Conservation (phyloP, 2,113 vertebrate genomes). For the Peromyscus californicus region DNA sequence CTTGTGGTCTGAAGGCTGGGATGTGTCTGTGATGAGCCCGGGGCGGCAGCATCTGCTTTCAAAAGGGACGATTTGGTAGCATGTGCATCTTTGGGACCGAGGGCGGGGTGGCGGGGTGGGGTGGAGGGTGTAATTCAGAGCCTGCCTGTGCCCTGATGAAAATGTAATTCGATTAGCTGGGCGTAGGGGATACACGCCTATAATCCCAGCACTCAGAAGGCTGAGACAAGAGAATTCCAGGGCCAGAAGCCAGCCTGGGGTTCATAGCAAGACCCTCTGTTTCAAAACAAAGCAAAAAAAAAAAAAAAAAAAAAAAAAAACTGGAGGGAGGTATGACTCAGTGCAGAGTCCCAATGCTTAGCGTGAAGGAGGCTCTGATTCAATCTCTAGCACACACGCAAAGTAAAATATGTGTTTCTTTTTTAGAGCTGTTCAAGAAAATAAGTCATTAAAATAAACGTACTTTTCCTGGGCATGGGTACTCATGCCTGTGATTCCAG, state of each 20-base stretch:
- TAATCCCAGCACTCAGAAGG: background rate
- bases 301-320: background rate
- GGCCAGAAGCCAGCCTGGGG: background rate
- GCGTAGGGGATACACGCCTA: background rate
- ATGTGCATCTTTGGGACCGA: fast-evolving
- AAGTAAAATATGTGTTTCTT: background rate
- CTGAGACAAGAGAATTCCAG: background rate
- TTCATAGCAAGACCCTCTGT: background rate
- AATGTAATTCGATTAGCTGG: background rate
- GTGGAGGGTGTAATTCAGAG: background rate
- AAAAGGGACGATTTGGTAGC: background rate
- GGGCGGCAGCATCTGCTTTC: no score
- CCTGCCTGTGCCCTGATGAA: background rate
- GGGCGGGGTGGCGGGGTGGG: fast-evolving
- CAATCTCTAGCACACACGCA: background rate
- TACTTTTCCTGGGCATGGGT: background rate
- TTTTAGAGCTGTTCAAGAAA: background rate
- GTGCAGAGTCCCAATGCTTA: background rate
- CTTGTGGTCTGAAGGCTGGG: background rate
- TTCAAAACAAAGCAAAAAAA: background rate
- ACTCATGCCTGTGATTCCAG: background rate
- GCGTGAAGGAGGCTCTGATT: background rate
- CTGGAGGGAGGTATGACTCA: background rate
- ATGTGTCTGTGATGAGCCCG: background rate
- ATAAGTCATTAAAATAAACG: background rate